Evolutionary conservation across 2,113 vertebrate species (phyloP).

Genomic region (Atlantisia rogersi): DNA sequence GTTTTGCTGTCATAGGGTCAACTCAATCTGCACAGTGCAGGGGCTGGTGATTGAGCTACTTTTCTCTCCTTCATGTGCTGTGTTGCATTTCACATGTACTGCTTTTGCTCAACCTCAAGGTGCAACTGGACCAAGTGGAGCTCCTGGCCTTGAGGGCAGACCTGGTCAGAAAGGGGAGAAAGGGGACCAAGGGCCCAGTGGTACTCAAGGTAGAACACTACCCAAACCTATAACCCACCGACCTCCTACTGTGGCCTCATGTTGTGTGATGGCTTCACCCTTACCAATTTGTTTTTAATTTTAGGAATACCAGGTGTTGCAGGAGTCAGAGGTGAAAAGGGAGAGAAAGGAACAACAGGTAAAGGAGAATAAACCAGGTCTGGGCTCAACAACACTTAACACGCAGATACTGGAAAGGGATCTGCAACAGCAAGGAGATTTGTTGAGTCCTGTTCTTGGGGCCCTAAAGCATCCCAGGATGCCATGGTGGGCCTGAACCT

Average conservation of each 20-base stretch:
- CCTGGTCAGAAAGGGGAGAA: conserved; percentile 71
- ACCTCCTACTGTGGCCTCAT: neutral
- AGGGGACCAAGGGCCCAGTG: neutral
- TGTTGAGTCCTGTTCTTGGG: neutral
- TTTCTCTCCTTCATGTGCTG: neutral
- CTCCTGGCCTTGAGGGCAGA: conserved; percentile 20
- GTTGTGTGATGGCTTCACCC: neutral
- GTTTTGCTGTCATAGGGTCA: neutral
- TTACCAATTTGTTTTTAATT: neutral
- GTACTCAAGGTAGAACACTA: conserved; percentile 39
- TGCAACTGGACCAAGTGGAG: conserved; percentile 14
- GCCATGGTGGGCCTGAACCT: neutral
- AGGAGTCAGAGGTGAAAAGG: conserved; percentile 66
- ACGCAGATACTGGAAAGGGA: neutral
- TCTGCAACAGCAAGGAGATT: neutral
- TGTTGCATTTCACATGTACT: neutral
- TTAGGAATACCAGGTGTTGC: conserved; percentile 49
- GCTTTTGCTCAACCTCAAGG: conserved; percentile 59
- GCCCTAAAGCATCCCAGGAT: neutral
- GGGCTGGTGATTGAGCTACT: neutral
- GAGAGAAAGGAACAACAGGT: conserved; percentile 9
- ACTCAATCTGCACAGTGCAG: neutral
- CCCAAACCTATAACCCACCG: neutral
- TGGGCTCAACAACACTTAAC: neutral
- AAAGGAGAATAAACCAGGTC: neutral